Conservation (phyloP, 2,113 vertebrate species). For the Microtus montanus region DNA sequence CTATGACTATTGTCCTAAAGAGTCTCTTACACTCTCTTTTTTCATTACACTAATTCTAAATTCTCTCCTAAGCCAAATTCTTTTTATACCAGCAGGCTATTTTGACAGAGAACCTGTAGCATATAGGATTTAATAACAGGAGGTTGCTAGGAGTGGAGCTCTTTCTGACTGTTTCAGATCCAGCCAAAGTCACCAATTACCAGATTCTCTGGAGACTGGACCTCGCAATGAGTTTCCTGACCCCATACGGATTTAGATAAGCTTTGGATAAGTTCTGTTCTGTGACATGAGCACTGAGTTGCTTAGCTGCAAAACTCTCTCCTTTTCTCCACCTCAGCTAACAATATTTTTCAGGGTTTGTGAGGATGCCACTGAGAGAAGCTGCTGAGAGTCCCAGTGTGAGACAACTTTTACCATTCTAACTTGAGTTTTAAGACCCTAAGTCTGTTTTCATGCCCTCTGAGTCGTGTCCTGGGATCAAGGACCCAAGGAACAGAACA, state of each 20-base stretch:
- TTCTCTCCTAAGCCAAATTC: constrained; percentile 23
- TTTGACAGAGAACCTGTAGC: not conserved
- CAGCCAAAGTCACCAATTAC: constrained; percentile 74
- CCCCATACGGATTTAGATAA: constrained; percentile 74
- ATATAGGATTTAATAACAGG: constrained; percentile 63
- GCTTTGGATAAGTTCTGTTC: constrained; percentile 73
- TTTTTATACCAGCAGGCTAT: constrained; percentile 49
- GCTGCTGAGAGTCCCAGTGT: not conserved
- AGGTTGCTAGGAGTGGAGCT: constrained; percentile 35
- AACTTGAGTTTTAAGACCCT: not conserved
- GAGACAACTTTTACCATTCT: not conserved
- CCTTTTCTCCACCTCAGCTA: not conserved
- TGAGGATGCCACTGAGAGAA: not conserved
- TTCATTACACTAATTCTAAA: constrained; percentile 29
- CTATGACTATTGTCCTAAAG: not conserved
- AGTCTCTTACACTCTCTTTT: not conserved
- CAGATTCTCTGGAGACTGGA: constrained; percentile 62
- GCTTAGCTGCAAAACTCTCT: constrained; percentile 57
- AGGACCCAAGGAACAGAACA: not conserved
- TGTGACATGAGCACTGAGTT: constrained; percentile 61
- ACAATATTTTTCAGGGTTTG: constrained; percentile 41
- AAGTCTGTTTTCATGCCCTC: not conserved
- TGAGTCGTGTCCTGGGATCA: not conserved
- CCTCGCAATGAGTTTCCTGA: constrained; percentile 75
- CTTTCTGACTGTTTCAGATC: constrained; percentile 65